phyloP scores from a whole-genome alignment of 2,888 invertebrate genomes.

The Desoria tigrina region DNA sequence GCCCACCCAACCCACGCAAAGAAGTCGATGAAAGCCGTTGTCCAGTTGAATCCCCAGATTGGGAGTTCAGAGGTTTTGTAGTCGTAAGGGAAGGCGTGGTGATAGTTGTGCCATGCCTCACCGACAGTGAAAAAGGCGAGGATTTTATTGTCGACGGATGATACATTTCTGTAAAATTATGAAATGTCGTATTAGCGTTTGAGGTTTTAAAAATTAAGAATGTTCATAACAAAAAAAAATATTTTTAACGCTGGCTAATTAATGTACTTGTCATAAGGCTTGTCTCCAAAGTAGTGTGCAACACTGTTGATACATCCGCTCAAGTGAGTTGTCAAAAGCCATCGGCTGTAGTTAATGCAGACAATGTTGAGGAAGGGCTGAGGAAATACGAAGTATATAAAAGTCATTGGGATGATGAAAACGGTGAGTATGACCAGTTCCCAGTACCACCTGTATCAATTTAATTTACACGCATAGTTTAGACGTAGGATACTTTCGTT shows the following conservation, averaged over 20 bases:
- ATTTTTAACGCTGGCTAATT: no score
- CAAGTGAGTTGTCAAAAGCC: neutral
- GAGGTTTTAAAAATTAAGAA: no score
- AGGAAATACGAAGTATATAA: neutral
- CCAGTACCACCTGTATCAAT: slow-evolving; percentile 1
- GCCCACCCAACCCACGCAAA: no score
- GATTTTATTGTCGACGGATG: slow-evolving; percentile 2
- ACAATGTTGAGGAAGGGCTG: neutral
- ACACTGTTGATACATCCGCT: slow-evolving; percentile 1
- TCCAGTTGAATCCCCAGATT: slow-evolving; percentile 70
- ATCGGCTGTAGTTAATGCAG: neutral
- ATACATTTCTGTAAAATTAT: no score
- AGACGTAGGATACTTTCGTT: no score
- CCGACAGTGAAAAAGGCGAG: slow-evolving; percentile 4
- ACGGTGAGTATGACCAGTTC: neutral
- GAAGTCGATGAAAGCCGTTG: slow-evolving; percentile 76
- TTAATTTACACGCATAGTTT: no score
- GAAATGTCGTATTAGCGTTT: no score
- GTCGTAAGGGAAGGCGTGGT: no score
- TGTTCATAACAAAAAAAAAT: no score
- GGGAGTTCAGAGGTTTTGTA: slow-evolving; percentile 89
- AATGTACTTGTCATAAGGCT: slow-evolving; percentile 8
- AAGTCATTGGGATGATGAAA: neutral
- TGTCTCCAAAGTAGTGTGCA: neutral
- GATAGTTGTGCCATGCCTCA: no score